Evolutionary conservation across 2,113 vertebrate genomes (phyloP).

Genomic region (Eolophus roseicapilla): DNA sequence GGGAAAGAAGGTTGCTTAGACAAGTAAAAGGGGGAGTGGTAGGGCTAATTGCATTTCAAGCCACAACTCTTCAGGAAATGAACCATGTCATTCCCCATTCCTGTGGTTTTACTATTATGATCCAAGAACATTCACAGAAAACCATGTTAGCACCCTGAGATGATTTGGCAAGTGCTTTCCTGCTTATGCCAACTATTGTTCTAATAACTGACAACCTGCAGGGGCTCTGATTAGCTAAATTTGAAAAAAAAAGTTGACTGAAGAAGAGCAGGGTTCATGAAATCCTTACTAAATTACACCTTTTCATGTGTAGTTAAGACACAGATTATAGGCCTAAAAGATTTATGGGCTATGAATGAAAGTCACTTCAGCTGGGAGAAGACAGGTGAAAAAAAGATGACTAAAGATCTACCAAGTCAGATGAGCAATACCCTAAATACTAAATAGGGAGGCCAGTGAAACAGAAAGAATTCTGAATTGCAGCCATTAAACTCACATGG

Average conservation of each 20-base stretch:
- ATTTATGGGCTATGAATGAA: not conserved
- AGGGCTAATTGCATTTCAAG: not conserved
- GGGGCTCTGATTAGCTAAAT: not conserved
- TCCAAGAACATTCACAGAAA: not conserved
- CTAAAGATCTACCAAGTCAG: not conserved
- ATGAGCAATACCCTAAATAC: not conserved
- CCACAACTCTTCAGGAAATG: not conserved
- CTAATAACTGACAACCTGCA: not conserved
- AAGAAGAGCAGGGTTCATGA: not conserved
- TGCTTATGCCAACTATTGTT: not conserved
- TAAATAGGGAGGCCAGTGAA: not conserved
- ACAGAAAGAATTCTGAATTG: not conserved
- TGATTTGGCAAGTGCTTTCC: not conserved
- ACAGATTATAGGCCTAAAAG: not conserved
- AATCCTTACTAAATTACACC: not conserved
- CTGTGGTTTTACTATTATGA: not conserved
- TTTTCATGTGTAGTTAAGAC: not conserved
- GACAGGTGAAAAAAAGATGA: not conserved
- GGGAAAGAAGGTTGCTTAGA: not conserved
- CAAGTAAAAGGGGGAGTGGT: not conserved
- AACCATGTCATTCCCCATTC: not conserved
- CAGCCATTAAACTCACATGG: not conserved
- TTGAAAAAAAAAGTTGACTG: not conserved
- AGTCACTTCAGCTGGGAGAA: not conserved
- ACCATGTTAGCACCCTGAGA: not conserved